Evolutionary conservation across 1,140 invertebrate species (phyloP).

Genomic region (Adoxophyes honmai): DNA sequence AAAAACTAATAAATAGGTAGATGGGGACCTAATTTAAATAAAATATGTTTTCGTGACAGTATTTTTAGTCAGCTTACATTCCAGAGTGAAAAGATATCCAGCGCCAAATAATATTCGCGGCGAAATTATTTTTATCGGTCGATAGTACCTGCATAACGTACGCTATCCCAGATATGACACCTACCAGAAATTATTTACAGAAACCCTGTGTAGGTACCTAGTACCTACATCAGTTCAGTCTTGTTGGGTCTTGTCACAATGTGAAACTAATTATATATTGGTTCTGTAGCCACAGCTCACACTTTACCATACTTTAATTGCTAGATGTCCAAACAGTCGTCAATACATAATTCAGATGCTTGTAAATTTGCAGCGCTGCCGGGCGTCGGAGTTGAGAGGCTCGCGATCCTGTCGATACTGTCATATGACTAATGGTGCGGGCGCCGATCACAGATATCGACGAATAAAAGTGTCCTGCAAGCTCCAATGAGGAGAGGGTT

Average conservation of each 20-base stretch:
- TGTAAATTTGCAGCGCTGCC: conserved; percentile 61
- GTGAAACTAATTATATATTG: too few species aligned
- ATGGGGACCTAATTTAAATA: neutral
- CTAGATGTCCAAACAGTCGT: conserved; percentile 28
- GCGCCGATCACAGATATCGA: conserved; percentile 69
- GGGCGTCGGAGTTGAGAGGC: conserved; percentile 49
- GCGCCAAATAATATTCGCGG: neutral
- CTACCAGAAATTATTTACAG: too few species aligned
- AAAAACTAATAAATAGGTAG: neutral
- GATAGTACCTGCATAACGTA: too few species aligned
- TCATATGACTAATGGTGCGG: conserved; percentile 74
- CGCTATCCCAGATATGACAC: too few species aligned
- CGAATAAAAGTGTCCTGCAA: conserved; percentile 64
- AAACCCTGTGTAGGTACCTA: too few species aligned
- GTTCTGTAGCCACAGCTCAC: neutral
- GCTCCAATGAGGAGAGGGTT: conserved; percentile 30
- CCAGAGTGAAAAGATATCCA: neutral
- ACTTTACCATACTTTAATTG: conserved; percentile 39
- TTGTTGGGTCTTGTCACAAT: too few species aligned
- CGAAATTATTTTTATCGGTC: too few species aligned
- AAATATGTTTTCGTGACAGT: neutral
- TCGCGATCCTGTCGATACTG: conserved; percentile 69
- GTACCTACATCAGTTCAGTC: too few species aligned
- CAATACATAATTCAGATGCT: conserved; percentile 62
- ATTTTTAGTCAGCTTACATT: neutral